These are phyloP conservation scores for Zoroaster sp. DNA, from an alignment of 53 echinoderm and acorn worm species.

Conservation along the genomic window DNA sequence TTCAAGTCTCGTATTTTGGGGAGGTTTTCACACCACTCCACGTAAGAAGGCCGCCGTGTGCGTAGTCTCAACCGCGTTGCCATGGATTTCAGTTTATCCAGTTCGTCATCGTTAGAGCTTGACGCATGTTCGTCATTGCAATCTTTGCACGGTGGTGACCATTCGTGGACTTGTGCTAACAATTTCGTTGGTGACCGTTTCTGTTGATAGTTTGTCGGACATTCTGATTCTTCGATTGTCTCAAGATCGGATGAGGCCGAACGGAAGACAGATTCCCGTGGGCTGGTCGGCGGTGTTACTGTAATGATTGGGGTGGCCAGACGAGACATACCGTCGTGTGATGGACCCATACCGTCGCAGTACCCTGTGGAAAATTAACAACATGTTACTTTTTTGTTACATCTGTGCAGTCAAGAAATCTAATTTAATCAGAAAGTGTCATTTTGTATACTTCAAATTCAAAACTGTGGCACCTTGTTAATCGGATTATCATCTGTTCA, in stretches of 20 bases:
- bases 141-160: background rate
- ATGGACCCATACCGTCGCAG: slow-evolving; percentile 11
- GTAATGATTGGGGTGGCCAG: background rate
- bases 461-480: background rate
- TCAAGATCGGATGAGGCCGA: background rate
- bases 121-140: background rate
- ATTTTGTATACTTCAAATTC: background rate
- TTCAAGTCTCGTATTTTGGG: background rate
- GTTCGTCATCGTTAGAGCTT: background rate
- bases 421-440: background rate
- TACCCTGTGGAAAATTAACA: too few species aligned
- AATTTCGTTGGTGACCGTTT: background rate
- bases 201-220: background rate
- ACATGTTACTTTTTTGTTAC: too few species aligned
- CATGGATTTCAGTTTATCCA: slow-evolving; percentile 49
- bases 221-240: background rate
- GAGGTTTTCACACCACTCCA: slow-evolving; percentile 60
- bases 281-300: slow-evolving; percentile 10
- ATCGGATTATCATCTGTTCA: too few species aligned
- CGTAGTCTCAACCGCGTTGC: slow-evolving; percentile 33
- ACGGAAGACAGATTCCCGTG: background rate
- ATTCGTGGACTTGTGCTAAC: background rate
- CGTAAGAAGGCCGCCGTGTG: slow-evolving; percentile 49
- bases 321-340: slow-evolving; percentile 6
- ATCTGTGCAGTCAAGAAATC: too few species aligned